A percentile compares a stretch with the other conserved stretches of the same genome.
Conservation (phyloP, 2,113 vertebrate genomes). For the Lepisosteus oculatus region DNA sequence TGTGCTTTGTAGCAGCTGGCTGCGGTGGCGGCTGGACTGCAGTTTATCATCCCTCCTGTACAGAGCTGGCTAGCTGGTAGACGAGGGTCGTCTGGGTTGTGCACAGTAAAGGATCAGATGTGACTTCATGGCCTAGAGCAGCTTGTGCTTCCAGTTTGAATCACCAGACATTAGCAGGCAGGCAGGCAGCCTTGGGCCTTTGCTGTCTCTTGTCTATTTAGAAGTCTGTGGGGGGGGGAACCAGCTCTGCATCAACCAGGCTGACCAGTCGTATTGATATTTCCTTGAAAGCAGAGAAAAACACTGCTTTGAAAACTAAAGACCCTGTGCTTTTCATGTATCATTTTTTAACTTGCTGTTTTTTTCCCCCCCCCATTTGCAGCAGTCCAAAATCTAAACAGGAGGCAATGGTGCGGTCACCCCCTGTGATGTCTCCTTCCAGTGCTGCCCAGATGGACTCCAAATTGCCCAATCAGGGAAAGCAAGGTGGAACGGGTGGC, state of each 20-base stretch:
- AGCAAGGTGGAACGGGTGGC: constrained; percentile 90
- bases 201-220: no score
- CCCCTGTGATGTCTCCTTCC: constrained; percentile 98
- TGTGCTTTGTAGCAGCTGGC: no score
- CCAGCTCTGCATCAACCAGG: no score
- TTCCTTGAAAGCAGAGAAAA: no score
- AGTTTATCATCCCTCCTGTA: no score
- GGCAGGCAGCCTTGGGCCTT: no score
- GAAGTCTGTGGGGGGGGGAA: no score
- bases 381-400: constrained; percentile 98
- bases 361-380: constrained; percentile 23
- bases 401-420: constrained; percentile 98
- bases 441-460: constrained; percentile 96
- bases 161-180: neutral
- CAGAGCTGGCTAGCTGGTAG: neutral
- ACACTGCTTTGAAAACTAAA: no score
- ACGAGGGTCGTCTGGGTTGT: neutral
- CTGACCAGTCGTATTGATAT: no score
- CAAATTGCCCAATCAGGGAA: constrained; percentile 98
- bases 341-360: constrained; percentile 7
- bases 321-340: neutral
- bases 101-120: neutral
- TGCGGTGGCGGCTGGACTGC: no score
- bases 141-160: neutral
- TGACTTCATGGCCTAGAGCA: neutral